Conservation (phyloP, 2,797 vertebrate species). For the Champsocephalus esox region DNA sequence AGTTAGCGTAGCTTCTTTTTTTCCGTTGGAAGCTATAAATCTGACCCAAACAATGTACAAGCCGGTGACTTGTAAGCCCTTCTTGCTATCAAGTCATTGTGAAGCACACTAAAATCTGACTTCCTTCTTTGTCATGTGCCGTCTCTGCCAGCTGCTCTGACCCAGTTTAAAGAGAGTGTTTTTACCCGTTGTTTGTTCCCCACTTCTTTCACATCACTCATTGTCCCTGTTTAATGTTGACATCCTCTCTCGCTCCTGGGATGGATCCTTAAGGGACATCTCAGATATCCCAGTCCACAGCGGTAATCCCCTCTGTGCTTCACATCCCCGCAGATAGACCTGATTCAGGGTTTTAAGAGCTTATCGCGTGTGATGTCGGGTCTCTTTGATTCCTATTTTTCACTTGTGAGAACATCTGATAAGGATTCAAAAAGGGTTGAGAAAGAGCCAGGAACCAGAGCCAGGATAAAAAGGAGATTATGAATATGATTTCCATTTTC, state of each 20-base stretch:
- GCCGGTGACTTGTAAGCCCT: no score
- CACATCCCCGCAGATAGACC: slow-evolving; percentile 47
- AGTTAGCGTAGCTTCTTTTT: background rate
- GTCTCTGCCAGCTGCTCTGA: slow-evolving; percentile 43
- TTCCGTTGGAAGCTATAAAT: no score
- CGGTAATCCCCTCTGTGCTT: slow-evolving; percentile 53
- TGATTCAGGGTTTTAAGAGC: slow-evolving; percentile 31
- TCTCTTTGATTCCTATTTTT: slow-evolving; percentile 40
- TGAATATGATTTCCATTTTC: slow-evolving; percentile 15
- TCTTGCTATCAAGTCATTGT: slow-evolving; percentile 1
- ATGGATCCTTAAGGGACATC: slow-evolving; percentile 34
- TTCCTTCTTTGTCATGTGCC: slow-evolving; percentile 24
- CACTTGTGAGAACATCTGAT: slow-evolving; percentile 49
- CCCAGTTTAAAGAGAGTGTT: slow-evolving; percentile 56
- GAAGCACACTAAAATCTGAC: slow-evolving; percentile 17
- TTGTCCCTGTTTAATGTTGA: slow-evolving; percentile 41
- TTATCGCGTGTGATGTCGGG: slow-evolving; percentile 20
- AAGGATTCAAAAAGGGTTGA: slow-evolving; percentile 33
- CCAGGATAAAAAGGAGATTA: slow-evolving; percentile 41
- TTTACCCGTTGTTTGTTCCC: slow-evolving; percentile 31
- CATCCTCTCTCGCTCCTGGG: slow-evolving; percentile 32
- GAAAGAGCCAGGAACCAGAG: slow-evolving; percentile 20
- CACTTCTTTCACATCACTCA: slow-evolving; percentile 24
- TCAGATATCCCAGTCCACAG: slow-evolving; percentile 36
- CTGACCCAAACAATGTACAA: no score